A percentile compares a stretch with the other conserved stretches of the same genome.
phyloP scores from a whole-genome alignment of 2,888 invertebrate species.

The Plutella xylostella region DNA sequence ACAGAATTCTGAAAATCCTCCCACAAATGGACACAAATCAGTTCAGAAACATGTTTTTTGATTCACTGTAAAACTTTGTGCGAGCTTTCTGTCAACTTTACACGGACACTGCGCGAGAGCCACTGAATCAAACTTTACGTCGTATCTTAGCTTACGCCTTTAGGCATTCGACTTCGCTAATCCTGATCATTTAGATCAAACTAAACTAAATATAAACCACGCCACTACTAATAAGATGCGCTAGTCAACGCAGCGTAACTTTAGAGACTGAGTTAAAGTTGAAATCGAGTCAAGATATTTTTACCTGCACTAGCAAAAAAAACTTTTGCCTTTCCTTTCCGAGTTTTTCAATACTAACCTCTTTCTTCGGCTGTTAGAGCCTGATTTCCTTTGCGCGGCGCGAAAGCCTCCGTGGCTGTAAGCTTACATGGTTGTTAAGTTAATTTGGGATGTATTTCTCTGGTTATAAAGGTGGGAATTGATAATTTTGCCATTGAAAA shows the following conservation, averaged over 20 bases:
- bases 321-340: constrained; percentile 20
- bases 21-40: background rate
- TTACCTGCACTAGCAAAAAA: constrained; percentile 56
- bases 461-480: constrained; percentile 17
- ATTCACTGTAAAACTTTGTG: no score
- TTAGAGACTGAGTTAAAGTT: constrained; percentile 46
- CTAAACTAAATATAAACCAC: no score
- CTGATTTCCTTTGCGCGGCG: background rate
- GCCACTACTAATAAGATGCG: no score
- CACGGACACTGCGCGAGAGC: background rate
- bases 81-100: no score
- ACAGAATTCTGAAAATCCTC: background rate
- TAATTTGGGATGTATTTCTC: constrained; percentile 17
- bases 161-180: background rate
- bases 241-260: constrained; percentile 34
- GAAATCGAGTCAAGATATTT: constrained; percentile 52
- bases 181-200: no score
- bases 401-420: constrained; percentile 40
- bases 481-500: constrained; percentile 22
- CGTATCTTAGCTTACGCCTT: no score
- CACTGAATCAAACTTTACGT: background rate
- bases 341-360: background rate
- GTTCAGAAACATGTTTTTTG: constrained; percentile 3
- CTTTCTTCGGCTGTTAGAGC: background rate
- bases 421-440: constrained; percentile 23